Conservation (phyloP, 2,113 vertebrate genomes). For the Vidua macroura region DNA sequence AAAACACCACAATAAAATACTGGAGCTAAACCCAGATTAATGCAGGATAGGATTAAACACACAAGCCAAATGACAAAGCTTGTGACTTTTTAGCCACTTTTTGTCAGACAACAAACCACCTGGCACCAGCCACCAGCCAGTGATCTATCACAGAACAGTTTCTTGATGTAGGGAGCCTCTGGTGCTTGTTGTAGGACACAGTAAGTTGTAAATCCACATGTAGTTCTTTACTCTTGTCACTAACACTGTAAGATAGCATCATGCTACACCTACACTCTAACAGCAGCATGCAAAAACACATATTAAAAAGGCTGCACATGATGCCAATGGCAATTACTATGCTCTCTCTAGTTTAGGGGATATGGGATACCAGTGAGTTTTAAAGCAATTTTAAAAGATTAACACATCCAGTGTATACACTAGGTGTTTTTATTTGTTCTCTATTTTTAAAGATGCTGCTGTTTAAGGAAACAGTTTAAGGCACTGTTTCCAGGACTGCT, state of each 20-base stretch:
- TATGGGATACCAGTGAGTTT: neutral
- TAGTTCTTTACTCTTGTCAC: neutral
- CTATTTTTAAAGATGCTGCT: neutral
- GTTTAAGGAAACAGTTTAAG: neutral
- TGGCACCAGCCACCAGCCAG: neutral
- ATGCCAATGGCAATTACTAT: neutral
- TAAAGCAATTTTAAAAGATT: neutral
- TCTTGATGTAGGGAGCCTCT: neutral
- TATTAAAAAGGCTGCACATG: neutral
- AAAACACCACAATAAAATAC: neutral
- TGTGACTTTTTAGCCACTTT: neutral
- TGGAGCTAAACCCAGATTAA: neutral
- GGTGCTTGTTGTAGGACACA: neutral
- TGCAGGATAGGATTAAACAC: neutral
- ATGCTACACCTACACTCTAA: neutral
- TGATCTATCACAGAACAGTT: neutral
- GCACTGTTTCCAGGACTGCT: neutral
- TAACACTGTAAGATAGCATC: neutral
- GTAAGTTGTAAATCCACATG: neutral
- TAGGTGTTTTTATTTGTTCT: neutral
- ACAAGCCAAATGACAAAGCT: neutral
- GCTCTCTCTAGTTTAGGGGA: neutral
- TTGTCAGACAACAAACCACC: neutral
- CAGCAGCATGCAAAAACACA: neutral
- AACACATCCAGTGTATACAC: neutral